Conservation (phyloP, 53 echinoderm and acorn worm species). For the Stichopus horrens region DNA sequence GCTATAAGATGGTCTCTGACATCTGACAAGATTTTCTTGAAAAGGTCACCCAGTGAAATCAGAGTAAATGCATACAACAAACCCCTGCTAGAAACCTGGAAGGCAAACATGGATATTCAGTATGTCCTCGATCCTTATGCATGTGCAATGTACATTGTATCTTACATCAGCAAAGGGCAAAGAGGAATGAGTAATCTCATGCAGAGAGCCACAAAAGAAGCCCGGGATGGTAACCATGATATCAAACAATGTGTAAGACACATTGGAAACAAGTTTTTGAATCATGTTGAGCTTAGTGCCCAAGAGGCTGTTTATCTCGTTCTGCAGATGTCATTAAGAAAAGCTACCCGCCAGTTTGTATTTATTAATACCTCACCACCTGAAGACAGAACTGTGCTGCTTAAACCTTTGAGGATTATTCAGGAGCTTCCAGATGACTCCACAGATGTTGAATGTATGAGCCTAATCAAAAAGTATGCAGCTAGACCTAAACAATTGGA, state of each 20-base stretch:
- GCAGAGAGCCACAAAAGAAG: constrained; percentile 49
- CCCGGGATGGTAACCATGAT: constrained; percentile 41
- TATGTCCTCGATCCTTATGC: constrained; percentile 57
- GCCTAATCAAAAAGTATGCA: constrained; percentile 23
- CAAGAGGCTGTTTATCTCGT: constrained; percentile 54
- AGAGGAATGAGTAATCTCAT: constrained; percentile 58
- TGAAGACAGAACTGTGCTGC: constrained; percentile 46
- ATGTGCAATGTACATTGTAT: constrained; percentile 60
- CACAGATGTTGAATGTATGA: constrained; percentile 29
- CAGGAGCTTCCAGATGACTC: constrained; percentile 45
- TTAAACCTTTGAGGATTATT: constrained; percentile 14
- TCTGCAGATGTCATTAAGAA: constrained; percentile 32
- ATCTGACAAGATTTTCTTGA: constrained; percentile 42
- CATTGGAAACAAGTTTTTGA: constrained; percentile 42
- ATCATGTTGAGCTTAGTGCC: constrained; percentile 46
- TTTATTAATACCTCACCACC: constrained; percentile 48
- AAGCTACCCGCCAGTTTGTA: constrained; percentile 41
- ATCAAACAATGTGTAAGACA: constrained; percentile 29
- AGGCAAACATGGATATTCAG: constrained; percentile 59
- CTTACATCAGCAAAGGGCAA: constrained; percentile 61
- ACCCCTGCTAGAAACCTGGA: constrained; percentile 49
- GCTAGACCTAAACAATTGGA: constrained; percentile 38
- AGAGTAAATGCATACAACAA: constrained; percentile 60
- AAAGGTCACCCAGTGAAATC: constrained; percentile 45
- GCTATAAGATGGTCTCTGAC: constrained; percentile 28